Evolutionary conservation across 2,797 vertebrate species (phyloP).

Genomic region (Rhynchotus rufescens): DNA sequence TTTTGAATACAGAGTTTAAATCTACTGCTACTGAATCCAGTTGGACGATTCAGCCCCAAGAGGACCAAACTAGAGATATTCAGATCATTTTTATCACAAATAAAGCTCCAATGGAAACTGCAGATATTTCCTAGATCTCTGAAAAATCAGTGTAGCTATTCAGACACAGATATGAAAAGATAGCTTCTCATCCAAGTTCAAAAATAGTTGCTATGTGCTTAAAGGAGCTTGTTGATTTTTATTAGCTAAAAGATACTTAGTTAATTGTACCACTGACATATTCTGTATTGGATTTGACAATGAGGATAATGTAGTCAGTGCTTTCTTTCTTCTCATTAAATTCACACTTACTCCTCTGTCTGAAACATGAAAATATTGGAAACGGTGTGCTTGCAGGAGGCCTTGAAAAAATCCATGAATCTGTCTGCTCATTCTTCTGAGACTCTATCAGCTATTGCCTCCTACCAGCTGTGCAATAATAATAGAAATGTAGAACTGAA

Average conservation of each 20-base stretch:
- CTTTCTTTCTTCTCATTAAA: conserved; percentile 5
- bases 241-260: background rate
- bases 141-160: background rate
- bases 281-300: background rate
- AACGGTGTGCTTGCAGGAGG: background rate
- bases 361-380: background rate
- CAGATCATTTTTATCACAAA: background rate
- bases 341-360: background rate
- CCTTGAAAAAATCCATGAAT: background rate
- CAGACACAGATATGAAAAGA: background rate
- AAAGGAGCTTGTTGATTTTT: background rate
- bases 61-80: background rate
- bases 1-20: background rate
- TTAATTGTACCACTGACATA: background rate
- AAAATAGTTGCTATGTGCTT: background rate
- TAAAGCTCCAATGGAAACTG: background rate
- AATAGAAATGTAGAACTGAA: background rate
- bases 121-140: background rate
- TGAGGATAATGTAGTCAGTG: background rate
- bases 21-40: background rate
- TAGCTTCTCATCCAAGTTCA: background rate
- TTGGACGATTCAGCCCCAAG: background rate
- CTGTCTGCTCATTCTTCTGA: background rate
- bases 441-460: background rate
- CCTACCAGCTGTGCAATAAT: background rate